phyloP scores from a whole-genome alignment of 2,888 invertebrate genomes.

The Plebejus melissa region DNA sequence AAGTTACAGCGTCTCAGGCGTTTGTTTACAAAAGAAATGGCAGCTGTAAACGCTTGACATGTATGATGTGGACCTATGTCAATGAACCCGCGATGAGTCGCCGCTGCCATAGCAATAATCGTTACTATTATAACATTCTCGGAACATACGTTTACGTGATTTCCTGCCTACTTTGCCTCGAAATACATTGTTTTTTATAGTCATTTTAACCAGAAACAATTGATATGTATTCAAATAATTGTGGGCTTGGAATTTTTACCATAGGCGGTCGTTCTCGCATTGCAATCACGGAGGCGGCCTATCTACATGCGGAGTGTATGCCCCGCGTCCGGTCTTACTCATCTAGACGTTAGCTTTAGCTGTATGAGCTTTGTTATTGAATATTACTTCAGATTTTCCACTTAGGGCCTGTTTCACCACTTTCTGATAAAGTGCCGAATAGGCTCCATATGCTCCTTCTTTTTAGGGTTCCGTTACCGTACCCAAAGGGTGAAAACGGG shows the following conservation, averaged over 20 bases:
- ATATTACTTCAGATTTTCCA: not conserved
- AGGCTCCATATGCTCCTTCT: no score
- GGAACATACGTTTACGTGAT: constrained; percentile 63
- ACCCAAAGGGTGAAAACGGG: no score
- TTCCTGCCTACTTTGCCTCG: constrained; percentile 59
- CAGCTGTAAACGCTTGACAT: constrained; percentile 27
- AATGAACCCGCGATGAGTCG: constrained; percentile 37
- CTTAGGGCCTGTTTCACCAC: not conserved
- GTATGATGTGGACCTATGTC: constrained; percentile 34
- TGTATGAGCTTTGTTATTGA: not conserved
- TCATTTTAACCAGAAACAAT: constrained; percentile 64
- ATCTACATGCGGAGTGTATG: constrained; percentile 68
- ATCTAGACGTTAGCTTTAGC: constrained; percentile 48
- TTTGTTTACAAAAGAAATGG: constrained; percentile 26
- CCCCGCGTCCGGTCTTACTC: constrained; percentile 73
- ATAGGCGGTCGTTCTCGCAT: constrained; percentile 68
- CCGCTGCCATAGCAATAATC: constrained; percentile 38
- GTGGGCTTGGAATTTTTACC: constrained; percentile 70
- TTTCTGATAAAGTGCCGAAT: no score
- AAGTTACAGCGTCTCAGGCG: constrained; percentile 13
- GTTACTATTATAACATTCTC: constrained; percentile 54
- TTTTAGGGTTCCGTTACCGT: not conserved
- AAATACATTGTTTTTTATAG: constrained; percentile 58
- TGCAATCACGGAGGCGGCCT: constrained; percentile 60
- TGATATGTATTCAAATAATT: constrained; percentile 66